Conservation (phyloP, 2,888 invertebrate genomes). For the Ophraella communa region DNA sequence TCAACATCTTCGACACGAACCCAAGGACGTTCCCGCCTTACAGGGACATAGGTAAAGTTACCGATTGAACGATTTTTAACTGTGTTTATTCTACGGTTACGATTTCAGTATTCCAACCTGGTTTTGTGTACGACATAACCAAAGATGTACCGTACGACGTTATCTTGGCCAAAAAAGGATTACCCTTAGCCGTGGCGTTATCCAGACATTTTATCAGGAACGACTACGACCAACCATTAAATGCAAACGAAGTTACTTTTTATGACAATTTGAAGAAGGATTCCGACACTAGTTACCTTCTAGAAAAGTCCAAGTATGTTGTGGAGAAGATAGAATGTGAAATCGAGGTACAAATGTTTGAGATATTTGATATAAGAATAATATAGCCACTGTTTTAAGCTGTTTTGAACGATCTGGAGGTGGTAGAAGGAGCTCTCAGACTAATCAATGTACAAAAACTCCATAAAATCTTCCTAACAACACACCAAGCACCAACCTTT, state of each 20-base stretch:
- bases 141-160: constrained; percentile 17
- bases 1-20: constrained; percentile 18
- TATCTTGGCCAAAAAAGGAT: constrained; percentile 13
- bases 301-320: neutral
- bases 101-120: constrained; percentile 26
- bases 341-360: constrained; percentile 20
- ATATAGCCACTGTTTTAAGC: too few relatives aligned
- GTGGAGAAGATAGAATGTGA: constrained; percentile 9
- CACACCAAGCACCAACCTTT: too few relatives aligned
- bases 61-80: neutral
- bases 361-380: too few relatives aligned
- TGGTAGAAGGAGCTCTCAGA: too few relatives aligned
- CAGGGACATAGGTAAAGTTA: constrained; percentile 18
- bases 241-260: neutral
- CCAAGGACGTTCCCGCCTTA: constrained; percentile 19
- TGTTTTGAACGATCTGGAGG: too few relatives aligned
- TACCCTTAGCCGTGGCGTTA: constrained; percentile 15
- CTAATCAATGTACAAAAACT: too few relatives aligned
- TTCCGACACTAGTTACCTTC: neutral
- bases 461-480: too few relatives aligned
- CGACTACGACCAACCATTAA: constrained; percentile 1
- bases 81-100: too few relatives aligned
- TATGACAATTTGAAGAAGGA: constrained; percentile 5
- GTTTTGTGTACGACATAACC: constrained; percentile 14
- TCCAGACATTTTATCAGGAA: constrained; percentile 13